Evolutionary conservation across 2,113 vertebrate genomes (phyloP).

Genomic region (Melanotaenia duboulayi): DNA sequence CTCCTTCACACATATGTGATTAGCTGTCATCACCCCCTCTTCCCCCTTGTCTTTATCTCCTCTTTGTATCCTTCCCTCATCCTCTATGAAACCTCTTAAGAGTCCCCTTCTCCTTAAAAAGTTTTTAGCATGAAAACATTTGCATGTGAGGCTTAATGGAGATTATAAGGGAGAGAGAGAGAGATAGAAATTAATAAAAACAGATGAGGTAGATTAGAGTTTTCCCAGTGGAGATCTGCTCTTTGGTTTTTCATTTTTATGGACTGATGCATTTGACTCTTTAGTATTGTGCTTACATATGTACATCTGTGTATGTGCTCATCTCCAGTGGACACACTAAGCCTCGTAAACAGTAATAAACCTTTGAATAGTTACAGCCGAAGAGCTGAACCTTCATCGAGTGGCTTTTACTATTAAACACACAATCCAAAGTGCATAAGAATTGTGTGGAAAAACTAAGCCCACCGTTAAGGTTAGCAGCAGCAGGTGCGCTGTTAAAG

Average conservation of each 20-base stretch:
- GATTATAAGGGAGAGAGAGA: not conserved
- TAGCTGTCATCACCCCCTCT: constrained; percentile 69
- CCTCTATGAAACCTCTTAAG: not conserved
- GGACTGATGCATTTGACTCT: constrained; percentile 34
- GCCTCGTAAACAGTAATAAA: constrained; percentile 53
- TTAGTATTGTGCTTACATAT: constrained; percentile 38
- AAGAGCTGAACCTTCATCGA: constrained; percentile 52
- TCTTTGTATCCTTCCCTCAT: constrained; percentile 6
- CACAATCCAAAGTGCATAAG: no score
- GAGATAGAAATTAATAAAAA: not conserved
- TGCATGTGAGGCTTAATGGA: not conserved
- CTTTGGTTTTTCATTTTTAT: not conserved
- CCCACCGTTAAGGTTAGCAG: no score
- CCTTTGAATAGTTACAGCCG: constrained; percentile 42
- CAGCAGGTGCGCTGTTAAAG: no score
- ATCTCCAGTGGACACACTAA: constrained; percentile 19
- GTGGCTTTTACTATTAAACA: no score
- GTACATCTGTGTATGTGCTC: constrained; percentile 2
- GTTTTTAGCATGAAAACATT: not conserved
- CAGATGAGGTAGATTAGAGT: constrained; percentile 53
- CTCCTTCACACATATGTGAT: constrained; percentile 61
- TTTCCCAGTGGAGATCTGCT: constrained; percentile 42
- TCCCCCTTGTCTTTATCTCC: not conserved
- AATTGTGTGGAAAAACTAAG: no score
- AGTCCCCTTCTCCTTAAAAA: not conserved